phyloP scores from a whole-genome alignment of 2,888 invertebrate genomes.

The Galerucella pusilla region DNA sequence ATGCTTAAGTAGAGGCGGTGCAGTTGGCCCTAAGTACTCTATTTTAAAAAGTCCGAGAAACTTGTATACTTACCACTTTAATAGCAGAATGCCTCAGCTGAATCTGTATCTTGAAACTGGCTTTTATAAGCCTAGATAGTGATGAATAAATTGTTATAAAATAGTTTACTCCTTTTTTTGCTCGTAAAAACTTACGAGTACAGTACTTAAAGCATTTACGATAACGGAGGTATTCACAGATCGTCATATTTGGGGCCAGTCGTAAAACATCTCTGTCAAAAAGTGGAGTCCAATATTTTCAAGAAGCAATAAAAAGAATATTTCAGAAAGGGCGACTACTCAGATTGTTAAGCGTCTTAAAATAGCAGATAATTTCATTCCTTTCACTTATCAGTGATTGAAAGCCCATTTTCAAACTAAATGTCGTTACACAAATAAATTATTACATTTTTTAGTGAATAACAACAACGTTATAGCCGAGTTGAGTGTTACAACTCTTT shows the following conservation, averaged over 20 bases:
- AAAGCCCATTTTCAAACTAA: conserved; percentile 34
- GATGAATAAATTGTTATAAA: no score
- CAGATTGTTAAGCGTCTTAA: conserved; percentile 3
- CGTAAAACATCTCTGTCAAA: conserved; percentile 33
- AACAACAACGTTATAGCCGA: conserved; percentile 15
- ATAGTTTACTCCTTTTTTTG: neutral
- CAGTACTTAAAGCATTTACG: conserved; percentile 17
- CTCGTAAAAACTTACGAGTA: neutral
- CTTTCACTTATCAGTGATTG: conserved; percentile 35
- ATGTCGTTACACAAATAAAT: conserved; percentile 33
- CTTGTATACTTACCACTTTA: no score
- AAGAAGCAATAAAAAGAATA: conserved; percentile 30
- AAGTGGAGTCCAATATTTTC: conserved; percentile 33
- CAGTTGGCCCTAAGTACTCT: no score
- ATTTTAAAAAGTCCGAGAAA: no score
- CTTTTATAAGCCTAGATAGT: no score
- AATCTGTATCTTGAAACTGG: no score
- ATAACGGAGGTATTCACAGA: conserved; percentile 24
- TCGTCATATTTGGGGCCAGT: conserved; percentile 23
- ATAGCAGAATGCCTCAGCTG: no score
- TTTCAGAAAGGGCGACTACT: conserved; percentile 27
- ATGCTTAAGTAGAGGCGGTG: no score
- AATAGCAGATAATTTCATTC: conserved; percentile 25
- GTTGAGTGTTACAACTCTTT: conserved; percentile 11
- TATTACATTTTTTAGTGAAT: conserved; percentile 31